A percentile compares a stretch with the other conserved stretches of the same genome.
Conservation (phyloP, 2,888 invertebrate species). For the Caenorhabditis parvicauda region DNA sequence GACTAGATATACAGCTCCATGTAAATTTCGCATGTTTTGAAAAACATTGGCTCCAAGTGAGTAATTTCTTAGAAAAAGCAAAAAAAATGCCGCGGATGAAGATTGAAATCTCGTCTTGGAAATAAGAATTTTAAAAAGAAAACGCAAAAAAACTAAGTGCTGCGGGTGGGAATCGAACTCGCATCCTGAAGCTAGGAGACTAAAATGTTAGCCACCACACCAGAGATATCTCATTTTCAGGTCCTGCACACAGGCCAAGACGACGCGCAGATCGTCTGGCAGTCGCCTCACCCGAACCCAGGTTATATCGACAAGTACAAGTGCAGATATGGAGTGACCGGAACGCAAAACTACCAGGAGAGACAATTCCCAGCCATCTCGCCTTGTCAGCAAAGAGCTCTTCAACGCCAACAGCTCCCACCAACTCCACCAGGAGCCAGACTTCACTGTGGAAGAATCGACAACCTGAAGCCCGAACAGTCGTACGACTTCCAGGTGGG, state of each 20-base stretch:
- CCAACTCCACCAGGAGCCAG: conserved; percentile 52
- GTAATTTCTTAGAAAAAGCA: too few species aligned
- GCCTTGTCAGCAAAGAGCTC: conserved; percentile 50
- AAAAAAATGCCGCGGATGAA: neutral
- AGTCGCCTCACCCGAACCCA: conserved; percentile 49
- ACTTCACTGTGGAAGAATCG: conserved; percentile 58
- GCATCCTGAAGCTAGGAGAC: too few species aligned
- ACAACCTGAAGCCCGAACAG: conserved; percentile 53
- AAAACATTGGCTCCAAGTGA: too few species aligned
- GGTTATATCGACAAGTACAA: conserved; percentile 60
- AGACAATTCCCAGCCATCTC: conserved; percentile 55
- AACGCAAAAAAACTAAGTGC: too few species aligned
- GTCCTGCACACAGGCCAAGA: conserved; percentile 55
- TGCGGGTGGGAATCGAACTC: too few species aligned
- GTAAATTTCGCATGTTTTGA: too few species aligned
- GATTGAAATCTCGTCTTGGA: neutral
- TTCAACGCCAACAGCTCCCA: conserved; percentile 56
- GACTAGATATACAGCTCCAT: too few species aligned
- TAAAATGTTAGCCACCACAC: too few species aligned
- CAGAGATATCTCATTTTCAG: conserved; percentile 24
- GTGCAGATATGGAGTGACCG: conserved; percentile 53
- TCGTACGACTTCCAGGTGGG: conserved; percentile 61
- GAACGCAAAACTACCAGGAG: conserved; percentile 49
- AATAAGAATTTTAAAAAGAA: neutral
- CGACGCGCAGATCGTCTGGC: conserved; percentile 61